These are phyloP conservation scores for Lithophane semibrunnea DNA, from an alignment of 2,888 invertebrate genomes.

Conservation along the genomic window DNA sequence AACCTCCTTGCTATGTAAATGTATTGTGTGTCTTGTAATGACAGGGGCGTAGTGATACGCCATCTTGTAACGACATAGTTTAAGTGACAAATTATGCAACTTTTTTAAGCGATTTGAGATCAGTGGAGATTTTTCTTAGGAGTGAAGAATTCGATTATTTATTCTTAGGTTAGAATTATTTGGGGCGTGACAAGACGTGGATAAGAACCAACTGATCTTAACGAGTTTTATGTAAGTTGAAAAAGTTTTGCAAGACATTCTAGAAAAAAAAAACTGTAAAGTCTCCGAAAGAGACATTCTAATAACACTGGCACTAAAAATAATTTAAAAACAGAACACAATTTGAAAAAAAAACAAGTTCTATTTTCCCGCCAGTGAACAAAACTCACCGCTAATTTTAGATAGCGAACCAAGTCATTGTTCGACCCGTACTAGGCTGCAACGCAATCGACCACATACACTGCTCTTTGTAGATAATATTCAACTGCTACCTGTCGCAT, in stretches of 20 bases:
- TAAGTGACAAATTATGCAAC: too few relatives aligned
- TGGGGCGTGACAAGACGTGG: background rate
- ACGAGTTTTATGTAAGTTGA: too few relatives aligned
- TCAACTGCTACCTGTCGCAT: conserved; percentile 36
- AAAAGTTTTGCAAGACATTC: too few relatives aligned
- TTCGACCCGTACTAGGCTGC: conserved; percentile 15
- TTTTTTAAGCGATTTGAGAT: background rate
- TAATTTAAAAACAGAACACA: too few relatives aligned
- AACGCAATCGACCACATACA: conserved; percentile 34
- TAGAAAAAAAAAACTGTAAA: too few relatives aligned
- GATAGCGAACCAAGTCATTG: conserved; percentile 30
- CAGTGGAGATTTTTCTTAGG: background rate
- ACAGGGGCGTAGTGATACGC: conserved; percentile 1
- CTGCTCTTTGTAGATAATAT: conserved; percentile 27
- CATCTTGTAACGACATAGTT: background rate
- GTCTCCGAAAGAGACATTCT: too few relatives aligned
- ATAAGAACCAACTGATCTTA: background rate
- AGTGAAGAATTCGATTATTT: too few relatives aligned
- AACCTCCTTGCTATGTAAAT: conserved; percentile 41
- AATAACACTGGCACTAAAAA: too few relatives aligned
- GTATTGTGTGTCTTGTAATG: conserved; percentile 33
- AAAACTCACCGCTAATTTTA: conserved; percentile 24
- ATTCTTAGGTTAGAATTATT: too few relatives aligned
- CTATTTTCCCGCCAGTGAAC: background rate
- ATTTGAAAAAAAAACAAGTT: background rate